Evolutionary conservation across 2,797 vertebrate species (phyloP).

Genomic region (Parotocinclus haroldoi): DNA sequence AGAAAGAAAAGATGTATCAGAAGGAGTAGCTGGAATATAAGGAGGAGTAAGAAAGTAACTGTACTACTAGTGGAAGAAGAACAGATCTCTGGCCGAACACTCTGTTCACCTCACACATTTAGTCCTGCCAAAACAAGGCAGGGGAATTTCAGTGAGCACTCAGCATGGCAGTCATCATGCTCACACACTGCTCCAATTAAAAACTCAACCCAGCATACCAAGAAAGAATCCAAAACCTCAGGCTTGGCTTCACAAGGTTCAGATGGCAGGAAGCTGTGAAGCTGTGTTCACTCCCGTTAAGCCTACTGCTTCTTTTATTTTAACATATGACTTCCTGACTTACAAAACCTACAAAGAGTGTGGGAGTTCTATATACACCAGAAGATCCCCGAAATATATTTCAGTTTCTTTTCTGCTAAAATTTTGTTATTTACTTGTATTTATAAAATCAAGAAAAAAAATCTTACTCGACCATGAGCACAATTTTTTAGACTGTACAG

Average conservation of each 20-base stretch:
- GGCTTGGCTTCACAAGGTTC: constrained; percentile 27
- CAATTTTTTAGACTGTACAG: too few relatives aligned
- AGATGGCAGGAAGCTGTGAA: constrained; percentile 12
- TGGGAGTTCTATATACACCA: background rate
- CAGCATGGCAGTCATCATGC: constrained; percentile 25
- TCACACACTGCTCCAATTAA: constrained; percentile 44
- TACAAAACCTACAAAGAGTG: constrained; percentile 13
- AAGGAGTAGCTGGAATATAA: too few relatives aligned
- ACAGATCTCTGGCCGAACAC: constrained; percentile 16
- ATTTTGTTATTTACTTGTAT: too few relatives aligned
- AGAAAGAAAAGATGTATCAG: too few relatives aligned
- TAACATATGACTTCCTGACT: constrained; percentile 23
- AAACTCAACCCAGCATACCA: constrained; percentile 17
- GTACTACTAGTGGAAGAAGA: background rate
- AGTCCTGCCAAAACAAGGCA: constrained; percentile 35
- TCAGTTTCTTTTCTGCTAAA: too few relatives aligned
- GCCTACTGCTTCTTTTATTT: constrained; percentile 17
- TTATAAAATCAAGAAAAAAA: too few relatives aligned
- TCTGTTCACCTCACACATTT: constrained; percentile 39
- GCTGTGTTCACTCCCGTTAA: background rate
- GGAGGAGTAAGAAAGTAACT: too few relatives aligned
- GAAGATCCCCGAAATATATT: too few relatives aligned
- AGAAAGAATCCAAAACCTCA: constrained; percentile 21
- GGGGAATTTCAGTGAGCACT: constrained; percentile 42
- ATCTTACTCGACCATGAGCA: too few relatives aligned